Base-by-base conservation (phyloP, 92 coral and sea anemone species). In the Epizoanthus scotinus region DNA sequence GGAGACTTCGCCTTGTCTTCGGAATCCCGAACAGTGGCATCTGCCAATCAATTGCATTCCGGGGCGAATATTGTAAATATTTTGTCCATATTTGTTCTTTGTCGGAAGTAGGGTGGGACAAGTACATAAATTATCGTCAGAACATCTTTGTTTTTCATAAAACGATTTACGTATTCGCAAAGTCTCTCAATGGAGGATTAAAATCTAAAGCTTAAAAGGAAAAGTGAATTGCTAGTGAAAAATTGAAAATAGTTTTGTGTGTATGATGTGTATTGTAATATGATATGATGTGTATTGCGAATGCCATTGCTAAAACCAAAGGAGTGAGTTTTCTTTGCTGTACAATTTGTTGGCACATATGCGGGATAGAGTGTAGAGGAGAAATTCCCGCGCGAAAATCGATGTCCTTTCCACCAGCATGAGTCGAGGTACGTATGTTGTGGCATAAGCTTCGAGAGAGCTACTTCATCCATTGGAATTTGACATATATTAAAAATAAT, bases 71-170 rank as follows among this genome's bases (percentile, higher is more conserved):
- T 84, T 90, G 13, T 49, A 71, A 87, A 82, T 89, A 59, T 84
- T 87, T 78, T 82, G 42, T 72, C 83, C 89, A 89, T 38, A 87
- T 89, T 58, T 71, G 93, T 87, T 24, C 27, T 71, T 75, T 57
- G 87, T 77, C 85, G 86, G 83, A 78, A 63, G 81, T 42, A 73
- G 93, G 91, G 87, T 80, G 96, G 87, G 68, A 57, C 67, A 10
- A 36, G 1, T 1, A 34, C 55, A 26, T 27, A 50, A 20, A 38
- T 74, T 38, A 73, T 56, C 31, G 53, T 57, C 8, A 19, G 59
- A 52, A 34, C 34, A 12, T 26, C 54, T 44, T 54, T 62, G 56
- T 29, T 13, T 44, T 73, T 58, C 34, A 66, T 20, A 59, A n/a
- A 58, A 57, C 15, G 81, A 75, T 58, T 20, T n/a, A n/a, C n/a